Evolutionary conservation across 2,113 vertebrate species (phyloP), one percentile per base, ranked within the genome.

Genomic region (Onychostoma macrolepis): DNA sequence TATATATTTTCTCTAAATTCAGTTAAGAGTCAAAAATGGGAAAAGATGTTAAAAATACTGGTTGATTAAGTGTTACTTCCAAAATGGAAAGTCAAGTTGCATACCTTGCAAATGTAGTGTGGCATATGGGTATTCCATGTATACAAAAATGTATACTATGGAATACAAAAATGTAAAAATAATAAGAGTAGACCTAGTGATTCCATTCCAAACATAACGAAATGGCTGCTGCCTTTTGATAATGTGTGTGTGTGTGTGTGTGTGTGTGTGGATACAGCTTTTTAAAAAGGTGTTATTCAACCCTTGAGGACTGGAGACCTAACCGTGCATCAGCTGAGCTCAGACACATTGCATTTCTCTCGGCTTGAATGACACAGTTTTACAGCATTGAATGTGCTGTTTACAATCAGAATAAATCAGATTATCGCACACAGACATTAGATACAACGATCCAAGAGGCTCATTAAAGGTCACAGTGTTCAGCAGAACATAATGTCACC

Each of bases 401-500:
- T 81, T 65, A 65, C 79, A 65, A 65, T 81, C 79, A 43, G 79
- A 61, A 61, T 61, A 61, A 61, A 80, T 80, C 36, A 80, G 50
- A 58, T 36, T 36, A 58, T 80, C 50, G 58, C 50, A 36, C 77
- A 36, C 30, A 41, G 11, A 80, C 78, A 80, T 63, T 61, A 80
- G 53, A 80, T 80, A 63, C 58, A 61, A 80, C 56, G 17, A 80
- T n/a, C 33, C 58, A 17, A 21, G n/a, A 21, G 80, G n/a, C 88
- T 71, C 87, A 87, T 90, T 80, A 86, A 89, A 90, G 81, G 69
- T 75, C 80, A 74, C 28, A 38, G 45, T 83, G 53, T 84, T 83
- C 88, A 82, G 85, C 75, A 82, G 45, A 87, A 84, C 43, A 88
- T 88, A 48, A 89, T 91, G 85, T 90, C 85, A 85, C 75, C 48